A percentile compares a stretch with the other conserved stretches of the same genome.
Evolutionary conservation across 2,797 vertebrate genomes (phyloP).

Genomic region (Melanotaenia pygmaea): DNA sequence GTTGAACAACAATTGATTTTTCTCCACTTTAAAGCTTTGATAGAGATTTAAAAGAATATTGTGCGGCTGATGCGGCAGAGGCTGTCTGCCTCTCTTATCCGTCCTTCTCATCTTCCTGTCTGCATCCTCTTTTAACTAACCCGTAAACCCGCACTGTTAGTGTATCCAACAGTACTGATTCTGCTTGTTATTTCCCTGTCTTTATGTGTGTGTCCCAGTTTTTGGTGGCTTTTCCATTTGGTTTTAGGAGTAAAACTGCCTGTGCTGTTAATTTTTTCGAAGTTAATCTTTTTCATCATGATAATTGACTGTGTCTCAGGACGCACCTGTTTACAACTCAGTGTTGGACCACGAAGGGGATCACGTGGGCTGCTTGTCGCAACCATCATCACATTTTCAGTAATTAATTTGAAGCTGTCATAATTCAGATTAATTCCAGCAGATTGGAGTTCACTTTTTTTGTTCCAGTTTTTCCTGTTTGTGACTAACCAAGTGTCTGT

Average conservation of each 20-base stretch:
- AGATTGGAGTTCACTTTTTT: constrained; percentile 36
- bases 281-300: constrained; percentile 59
- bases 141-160: constrained; percentile 15
- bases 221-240: constrained; percentile 17
- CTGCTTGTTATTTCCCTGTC: constrained; percentile 41
- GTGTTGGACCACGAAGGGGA: constrained; percentile 53
- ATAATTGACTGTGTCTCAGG: constrained; percentile 45
- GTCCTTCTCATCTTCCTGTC: constrained; percentile 10
- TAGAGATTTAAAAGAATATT: constrained; percentile 25
- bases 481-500: constrained; percentile 72
- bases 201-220: constrained; percentile 41
- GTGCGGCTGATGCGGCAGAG: constrained; percentile 38
- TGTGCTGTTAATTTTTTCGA: constrained; percentile 12
- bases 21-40: not conserved
- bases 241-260: constrained; percentile 17
- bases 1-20: constrained; percentile 21
- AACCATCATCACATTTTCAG: constrained; percentile 43
- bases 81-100: constrained; percentile 30
- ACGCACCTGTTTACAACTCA: constrained; percentile 43
- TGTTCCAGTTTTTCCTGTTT: constrained; percentile 41
- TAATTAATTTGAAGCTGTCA: constrained; percentile 17
- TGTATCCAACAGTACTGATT: constrained; percentile 18
- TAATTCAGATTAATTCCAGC: constrained; percentile 43
- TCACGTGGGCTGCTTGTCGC: constrained; percentile 49
- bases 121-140: constrained; percentile 57